These are phyloP conservation scores for Haliclona indistincta DNA, from an alignment of 37 sponge, comb jelly and placozoan species.

Conservation along the genomic window DNA sequence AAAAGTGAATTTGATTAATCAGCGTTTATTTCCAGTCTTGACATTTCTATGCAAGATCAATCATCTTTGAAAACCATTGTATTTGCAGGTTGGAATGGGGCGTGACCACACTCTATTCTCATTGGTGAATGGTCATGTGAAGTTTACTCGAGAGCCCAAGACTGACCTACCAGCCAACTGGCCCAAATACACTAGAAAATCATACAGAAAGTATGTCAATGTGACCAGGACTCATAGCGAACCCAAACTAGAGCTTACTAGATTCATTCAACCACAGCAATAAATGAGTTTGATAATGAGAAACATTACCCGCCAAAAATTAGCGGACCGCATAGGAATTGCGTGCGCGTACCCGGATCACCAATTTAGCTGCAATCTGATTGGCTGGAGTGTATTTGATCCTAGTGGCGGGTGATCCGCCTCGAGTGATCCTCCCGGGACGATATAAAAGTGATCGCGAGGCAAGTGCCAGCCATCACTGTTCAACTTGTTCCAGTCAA, in stretches of 20 bases:
- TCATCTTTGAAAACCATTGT: background rate
- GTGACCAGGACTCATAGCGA: no score
- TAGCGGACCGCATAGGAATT: constrained; percentile 15
- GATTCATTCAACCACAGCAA: no score
- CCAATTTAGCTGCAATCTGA: constrained; percentile 11
- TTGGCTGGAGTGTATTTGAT: constrained; percentile 43
- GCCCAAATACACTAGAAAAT: constrained; percentile 35
- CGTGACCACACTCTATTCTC: constrained; percentile 86
- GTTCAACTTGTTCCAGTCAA: no score
- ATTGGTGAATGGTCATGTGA: constrained; percentile 71
- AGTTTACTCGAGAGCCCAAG: constrained; percentile 62
- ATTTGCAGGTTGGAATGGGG: constrained; percentile 88
- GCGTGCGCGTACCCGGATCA: background rate
- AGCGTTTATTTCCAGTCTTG: background rate
- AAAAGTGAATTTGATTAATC: no score
- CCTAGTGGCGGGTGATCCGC: no score
- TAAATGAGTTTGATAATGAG: no score
- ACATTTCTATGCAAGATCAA: background rate
- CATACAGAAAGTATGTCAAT: constrained; percentile 57
- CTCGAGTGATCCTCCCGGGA: constrained; percentile 19
- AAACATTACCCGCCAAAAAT: no score
- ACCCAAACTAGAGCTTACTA: no score
- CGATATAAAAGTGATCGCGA: constrained; percentile 10
- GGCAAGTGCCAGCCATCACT: no score
- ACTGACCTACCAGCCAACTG: constrained; percentile 27